phyloP scores from a whole-genome alignment of 2,888 invertebrate species.

The Rapana venosa region DNA sequence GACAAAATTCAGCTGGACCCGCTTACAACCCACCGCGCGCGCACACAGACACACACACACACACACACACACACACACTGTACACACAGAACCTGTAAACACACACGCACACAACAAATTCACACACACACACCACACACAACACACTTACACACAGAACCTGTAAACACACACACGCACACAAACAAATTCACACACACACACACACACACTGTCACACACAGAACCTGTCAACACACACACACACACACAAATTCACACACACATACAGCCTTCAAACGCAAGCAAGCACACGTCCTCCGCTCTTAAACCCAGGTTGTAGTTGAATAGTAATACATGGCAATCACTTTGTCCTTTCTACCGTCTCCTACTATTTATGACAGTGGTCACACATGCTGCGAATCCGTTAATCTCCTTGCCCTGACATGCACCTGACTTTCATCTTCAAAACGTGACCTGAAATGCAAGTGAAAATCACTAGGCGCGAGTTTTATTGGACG shows the following conservation, averaged over 20 bases:
- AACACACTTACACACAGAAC: background rate
- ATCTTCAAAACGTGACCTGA: no score
- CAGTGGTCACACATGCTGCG: no score
- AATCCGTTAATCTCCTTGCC: no score
- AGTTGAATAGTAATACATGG: no score
- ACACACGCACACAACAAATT: background rate
- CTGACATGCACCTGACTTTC: no score
- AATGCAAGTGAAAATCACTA: no score
- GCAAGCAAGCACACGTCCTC: background rate
- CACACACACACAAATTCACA: background rate
- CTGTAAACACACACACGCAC: background rate
- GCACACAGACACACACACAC: background rate
- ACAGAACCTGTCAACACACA: background rate
- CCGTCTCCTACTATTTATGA: no score
- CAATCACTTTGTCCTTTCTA: no score
- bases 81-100: background rate
- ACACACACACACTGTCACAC: background rate
- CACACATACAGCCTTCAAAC: background rate
- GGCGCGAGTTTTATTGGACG: no score
- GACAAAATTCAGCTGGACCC: no score
- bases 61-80: background rate
- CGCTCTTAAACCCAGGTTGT: no score
- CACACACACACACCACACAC: background rate
- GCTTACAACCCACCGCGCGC: no score
- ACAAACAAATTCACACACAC: background rate